Evolutionary conservation across 1,140 invertebrate species (phyloP).

Genomic region (Macrotrachela quadricornifera): DNA sequence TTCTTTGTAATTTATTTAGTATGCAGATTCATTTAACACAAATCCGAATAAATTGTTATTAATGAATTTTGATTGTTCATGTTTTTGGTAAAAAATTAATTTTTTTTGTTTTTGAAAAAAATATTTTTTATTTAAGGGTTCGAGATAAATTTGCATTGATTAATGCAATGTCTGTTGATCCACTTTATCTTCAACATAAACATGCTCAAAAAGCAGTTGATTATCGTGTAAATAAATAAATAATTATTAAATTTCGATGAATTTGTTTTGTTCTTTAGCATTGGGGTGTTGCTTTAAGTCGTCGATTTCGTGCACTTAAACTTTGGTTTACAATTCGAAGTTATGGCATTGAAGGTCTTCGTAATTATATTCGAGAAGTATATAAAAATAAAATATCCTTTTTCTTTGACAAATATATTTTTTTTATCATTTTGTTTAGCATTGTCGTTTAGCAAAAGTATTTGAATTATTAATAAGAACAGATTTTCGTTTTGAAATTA

Average conservation of each 20-base stretch:
- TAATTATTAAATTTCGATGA: too few relatives aligned
- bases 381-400: too few relatives aligned
- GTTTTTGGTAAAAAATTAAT: slow-evolving; percentile 2
- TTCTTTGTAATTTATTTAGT: slow-evolving; percentile 21
- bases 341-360: slow-evolving; percentile 76
- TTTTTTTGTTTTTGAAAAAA: neutral
- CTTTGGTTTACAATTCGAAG: slow-evolving; percentile 87
- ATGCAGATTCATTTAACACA: slow-evolving; percentile 72
- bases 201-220: slow-evolving; percentile 78
- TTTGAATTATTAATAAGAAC: slow-evolving; percentile 63
- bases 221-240: slow-evolving; percentile 42
- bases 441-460: slow-evolving; percentile 70
- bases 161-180: slow-evolving; percentile 81
- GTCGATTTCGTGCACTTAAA: slow-evolving; percentile 75
- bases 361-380: slow-evolving; percentile 55
- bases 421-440: slow-evolving; percentile 37
- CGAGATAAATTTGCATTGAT: slow-evolving; percentile 55
- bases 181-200: slow-evolving; percentile 86
- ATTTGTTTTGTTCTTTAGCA: slow-evolving; percentile 42
- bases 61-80: slow-evolving; percentile 78
- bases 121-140: slow-evolving; percentile 37
- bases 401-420: too few relatives aligned
- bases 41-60: slow-evolving; percentile 92
- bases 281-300: slow-evolving; percentile 85
- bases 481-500: slow-evolving; percentile 75